Base-by-base conservation (phyloP, 1,140 invertebrate genomes). In the Pseudomyrmex sp. region DNA sequence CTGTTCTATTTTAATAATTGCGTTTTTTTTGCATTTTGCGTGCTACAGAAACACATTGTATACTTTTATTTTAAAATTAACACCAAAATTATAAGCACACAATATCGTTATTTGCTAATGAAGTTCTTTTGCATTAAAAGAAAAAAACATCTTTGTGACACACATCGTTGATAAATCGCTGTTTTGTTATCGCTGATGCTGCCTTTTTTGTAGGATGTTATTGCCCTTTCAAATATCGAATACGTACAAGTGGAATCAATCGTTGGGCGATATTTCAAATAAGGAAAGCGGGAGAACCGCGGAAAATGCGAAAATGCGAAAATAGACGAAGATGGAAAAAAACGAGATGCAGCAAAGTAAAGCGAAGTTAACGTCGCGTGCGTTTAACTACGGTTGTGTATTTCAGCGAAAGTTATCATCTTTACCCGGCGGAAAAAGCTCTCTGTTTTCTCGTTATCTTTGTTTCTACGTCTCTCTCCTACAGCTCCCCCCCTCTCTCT, bases 381-480 rank as follows among this genome's bases (percentile, higher is more conserved):
- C 54, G 72, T 73, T 56, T 72, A 76, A 86, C 66, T 62, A 83
- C 84, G 84, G 9, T 23, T 77, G 82, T 59, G 58, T 87, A 88
- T 91, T 89, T 85, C 80, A 87, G 61, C 26, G 88, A 87, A 89
- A 86, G 85, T 89, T 88, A 83, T 90, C 83, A 90, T 90, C 89
- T 91, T 89, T 89, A 84, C n/a, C 59, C 54, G 68, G 20, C 2
- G 52, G 35, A 50, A 4, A 66, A 83, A 50, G 73, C 50, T 58
- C 72, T 26, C 72, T 63, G 52, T 63, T 52, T 75, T 18, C 23
- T 58, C 44, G 9, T 18, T 23, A 9, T 2, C 50, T 35, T 35
- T 35, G 35, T 35, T 35, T 35, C 35, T 35, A 54, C n/a, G 58
- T 18, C 10, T 1, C 52, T 44, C 10, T 26, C 48, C 12, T 26